phyloP scores from a whole-genome alignment of 1,140 invertebrate species.

The Apis florea region DNA sequence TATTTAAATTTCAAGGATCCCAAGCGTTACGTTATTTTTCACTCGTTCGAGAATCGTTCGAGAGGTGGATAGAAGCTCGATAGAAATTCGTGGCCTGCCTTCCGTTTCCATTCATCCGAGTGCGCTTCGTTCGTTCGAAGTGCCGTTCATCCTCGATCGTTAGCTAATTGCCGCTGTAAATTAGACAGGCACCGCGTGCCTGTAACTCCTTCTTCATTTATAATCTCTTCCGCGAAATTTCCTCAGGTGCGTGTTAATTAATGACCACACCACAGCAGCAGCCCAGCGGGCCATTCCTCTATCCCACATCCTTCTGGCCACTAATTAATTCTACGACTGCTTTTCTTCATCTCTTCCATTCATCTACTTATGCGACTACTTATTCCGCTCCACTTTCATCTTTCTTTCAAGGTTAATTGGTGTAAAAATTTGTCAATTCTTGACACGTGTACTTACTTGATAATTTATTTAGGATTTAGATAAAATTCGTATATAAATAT shows the following conservation, averaged over 20 bases:
- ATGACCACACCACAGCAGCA: constrained; percentile 31
- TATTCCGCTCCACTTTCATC: too few species aligned
- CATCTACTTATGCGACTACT: neutral
- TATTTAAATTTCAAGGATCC: neutral
- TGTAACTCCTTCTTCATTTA: constrained; percentile 57
- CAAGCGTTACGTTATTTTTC: neutral
- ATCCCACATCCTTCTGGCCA: neutral
- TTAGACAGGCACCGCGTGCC: constrained; percentile 39
- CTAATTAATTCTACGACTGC: constrained; percentile 51
- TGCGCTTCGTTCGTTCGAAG: constrained; percentile 24
- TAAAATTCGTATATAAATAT: too few species aligned
- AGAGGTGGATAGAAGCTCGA: neutral
- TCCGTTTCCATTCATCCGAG: constrained; percentile 40
- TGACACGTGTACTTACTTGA: too few species aligned
- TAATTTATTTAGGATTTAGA: too few species aligned
- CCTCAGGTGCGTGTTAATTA: constrained; percentile 60
- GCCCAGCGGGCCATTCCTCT: neutral
- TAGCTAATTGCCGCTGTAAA: constrained; percentile 55
- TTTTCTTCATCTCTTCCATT: neutral
- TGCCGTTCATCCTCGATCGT: constrained; percentile 50
- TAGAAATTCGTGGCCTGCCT: neutral
- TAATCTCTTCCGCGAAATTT: constrained; percentile 63
- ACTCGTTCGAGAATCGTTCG: neutral
- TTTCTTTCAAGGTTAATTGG: too few species aligned
- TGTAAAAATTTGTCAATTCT: too few species aligned